A percentile compares a stretch with the other conserved stretches of the same genome.
Evolutionary conservation across 2,797 vertebrate species (phyloP).

Genomic region (Perodicticus potto): DNA sequence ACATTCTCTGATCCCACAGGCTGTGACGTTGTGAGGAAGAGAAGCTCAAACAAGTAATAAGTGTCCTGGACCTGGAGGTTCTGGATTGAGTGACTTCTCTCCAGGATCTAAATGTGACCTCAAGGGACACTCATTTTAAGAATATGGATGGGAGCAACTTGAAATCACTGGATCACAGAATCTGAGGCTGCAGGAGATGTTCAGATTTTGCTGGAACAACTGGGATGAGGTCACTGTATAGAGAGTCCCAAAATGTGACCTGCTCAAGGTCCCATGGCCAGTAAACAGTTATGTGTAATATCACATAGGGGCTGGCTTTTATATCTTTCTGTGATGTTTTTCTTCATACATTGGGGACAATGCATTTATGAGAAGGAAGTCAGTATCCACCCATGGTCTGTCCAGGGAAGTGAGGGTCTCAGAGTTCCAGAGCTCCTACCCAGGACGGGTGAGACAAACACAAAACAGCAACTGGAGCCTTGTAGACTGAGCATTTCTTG

Average conservation of each 20-base stretch:
- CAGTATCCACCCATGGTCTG: fast-evolving
- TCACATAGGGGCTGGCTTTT: not conserved
- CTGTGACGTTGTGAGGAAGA: not conserved
- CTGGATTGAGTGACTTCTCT: not conserved
- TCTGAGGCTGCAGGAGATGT: not conserved
- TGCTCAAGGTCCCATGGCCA: not conserved
- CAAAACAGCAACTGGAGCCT: not conserved
- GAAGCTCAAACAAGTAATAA: not conserved
- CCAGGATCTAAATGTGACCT: not conserved
- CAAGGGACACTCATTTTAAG: not conserved
- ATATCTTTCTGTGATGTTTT: not conserved
- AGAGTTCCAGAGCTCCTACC: fast-evolving
- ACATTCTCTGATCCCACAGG: fast-evolving
- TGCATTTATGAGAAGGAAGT: fast-evolving
- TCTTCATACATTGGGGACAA: not conserved
- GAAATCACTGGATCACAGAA: not conserved
- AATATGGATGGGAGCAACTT: not conserved
- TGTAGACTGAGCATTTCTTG: fast-evolving
- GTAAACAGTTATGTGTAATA: fast-evolving
- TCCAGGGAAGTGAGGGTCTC: not conserved
- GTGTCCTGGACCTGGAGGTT: not conserved
- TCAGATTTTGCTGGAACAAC: fast-evolving
- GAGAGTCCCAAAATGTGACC: not conserved
- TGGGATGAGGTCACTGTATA: not conserved
- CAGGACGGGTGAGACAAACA: fast-evolving